These are phyloP conservation scores for Pinna nobilis DNA, from an alignment of 1,140 invertebrate genomes.

Conservation along the genomic window DNA sequence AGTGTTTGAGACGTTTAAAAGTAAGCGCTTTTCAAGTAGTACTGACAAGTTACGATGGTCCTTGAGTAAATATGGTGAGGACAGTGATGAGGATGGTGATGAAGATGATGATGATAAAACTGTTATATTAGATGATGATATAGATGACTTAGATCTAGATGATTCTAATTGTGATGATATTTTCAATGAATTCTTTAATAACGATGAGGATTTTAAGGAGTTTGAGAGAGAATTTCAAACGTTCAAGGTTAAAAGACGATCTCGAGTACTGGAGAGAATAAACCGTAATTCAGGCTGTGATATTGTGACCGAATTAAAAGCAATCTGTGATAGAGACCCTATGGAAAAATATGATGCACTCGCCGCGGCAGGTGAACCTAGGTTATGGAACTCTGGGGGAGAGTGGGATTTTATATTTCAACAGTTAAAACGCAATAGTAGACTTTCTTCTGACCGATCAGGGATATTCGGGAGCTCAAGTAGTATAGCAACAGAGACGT, in stretches of 20 bases:
- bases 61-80: slow-evolving; percentile 38
- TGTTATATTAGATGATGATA: slow-evolving; percentile 33
- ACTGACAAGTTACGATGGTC: slow-evolving; percentile 48
- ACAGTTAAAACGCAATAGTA: slow-evolving; percentile 60
- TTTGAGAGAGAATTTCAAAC: slow-evolving; percentile 69
- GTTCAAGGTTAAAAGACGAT: slow-evolving; percentile 57
- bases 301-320: slow-evolving; percentile 65
- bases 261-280: slow-evolving; percentile 52
- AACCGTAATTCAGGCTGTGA: slow-evolving; percentile 64
- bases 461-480: slow-evolving; percentile 19
- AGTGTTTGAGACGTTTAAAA: slow-evolving; percentile 68
- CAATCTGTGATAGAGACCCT: slow-evolving; percentile 65
- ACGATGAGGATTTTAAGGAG: slow-evolving; percentile 68
- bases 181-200: slow-evolving; percentile 69
- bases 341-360: slow-evolving; percentile 35
- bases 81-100: slow-evolving; percentile 31
- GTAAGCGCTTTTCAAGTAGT: slow-evolving; percentile 55
- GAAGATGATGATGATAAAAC: slow-evolving; percentile 24
- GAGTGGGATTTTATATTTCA: slow-evolving; percentile 68
- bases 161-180: slow-evolving; percentile 54
- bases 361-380: slow-evolving; percentile 5
- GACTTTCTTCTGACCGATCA: slow-evolving; percentile 37
- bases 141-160: slow-evolving; percentile 35
- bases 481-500: slow-evolving; percentile 10
- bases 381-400: slow-evolving; percentile 61